phyloP scores from a whole-genome alignment of 1,140 invertebrate genomes.

The Neodiprion lecontei region DNA sequence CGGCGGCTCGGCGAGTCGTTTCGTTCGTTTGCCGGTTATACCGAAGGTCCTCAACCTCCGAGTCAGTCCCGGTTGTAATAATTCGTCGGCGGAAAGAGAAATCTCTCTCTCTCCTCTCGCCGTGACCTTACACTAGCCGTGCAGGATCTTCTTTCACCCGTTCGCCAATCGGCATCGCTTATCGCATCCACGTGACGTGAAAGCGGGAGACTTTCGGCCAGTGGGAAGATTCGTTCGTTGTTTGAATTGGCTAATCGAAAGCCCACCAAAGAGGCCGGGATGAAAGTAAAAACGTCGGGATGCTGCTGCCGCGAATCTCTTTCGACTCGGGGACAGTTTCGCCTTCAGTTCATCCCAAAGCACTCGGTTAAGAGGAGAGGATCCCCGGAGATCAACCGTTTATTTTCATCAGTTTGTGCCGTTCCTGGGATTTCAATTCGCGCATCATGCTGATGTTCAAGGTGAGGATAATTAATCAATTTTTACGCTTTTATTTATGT shows the following conservation, averaged over 20 bases:
- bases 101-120: slow-evolving; percentile 24
- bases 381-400: too few species aligned
- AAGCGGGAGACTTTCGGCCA: slow-evolving; percentile 15
- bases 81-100: slow-evolving; percentile 20
- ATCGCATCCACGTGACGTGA: slow-evolving; percentile 21
- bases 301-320: background rate
- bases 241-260: background rate
- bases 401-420: too few species aligned
- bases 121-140: slow-evolving; percentile 24
- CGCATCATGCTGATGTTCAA: too few species aligned
- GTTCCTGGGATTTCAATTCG: too few species aligned
- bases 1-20: slow-evolving; percentile 33
- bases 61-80: slow-evolving; percentile 18
- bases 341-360: background rate
- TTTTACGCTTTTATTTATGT: too few species aligned
- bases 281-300: slow-evolving; percentile 5
- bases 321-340: background rate
- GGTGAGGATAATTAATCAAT: too few species aligned
- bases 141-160: background rate
- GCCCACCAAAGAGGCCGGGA: background rate
- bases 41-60: slow-evolving; percentile 38
- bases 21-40: background rate
- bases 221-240: slow-evolving; percentile 8
- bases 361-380: background rate
- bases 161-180: background rate